Conservation (phyloP, 2,797 vertebrate species). For the Cyclura pinguis region DNA sequence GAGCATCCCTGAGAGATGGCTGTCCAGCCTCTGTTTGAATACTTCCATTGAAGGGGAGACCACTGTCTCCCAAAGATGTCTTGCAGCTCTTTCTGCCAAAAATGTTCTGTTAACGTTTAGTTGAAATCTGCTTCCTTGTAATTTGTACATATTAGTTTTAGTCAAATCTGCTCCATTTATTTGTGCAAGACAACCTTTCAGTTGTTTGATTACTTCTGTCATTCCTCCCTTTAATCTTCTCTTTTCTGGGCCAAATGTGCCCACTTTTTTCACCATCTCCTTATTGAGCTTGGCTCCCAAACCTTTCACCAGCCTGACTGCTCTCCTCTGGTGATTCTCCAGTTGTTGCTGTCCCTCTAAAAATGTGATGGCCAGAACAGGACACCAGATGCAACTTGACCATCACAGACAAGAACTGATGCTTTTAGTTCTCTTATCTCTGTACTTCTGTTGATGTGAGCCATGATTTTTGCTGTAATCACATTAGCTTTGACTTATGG, state of each 20-base stretch:
- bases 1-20: too few species aligned
- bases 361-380: neutral
- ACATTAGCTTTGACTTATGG: too few species aligned
- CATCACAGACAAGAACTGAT: neutral
- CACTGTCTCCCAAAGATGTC: too few species aligned
- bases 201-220: neutral
- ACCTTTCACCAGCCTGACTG: neutral
- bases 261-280: neutral
- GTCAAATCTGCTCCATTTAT: too few species aligned
- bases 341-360: neutral
- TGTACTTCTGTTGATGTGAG: neutral
- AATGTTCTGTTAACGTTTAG: too few species aligned
- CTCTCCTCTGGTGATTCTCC: neutral
- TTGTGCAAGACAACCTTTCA: neutral
- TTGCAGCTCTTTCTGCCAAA: too few species aligned
- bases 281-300: neutral
- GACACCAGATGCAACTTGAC: neutral
- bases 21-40: too few species aligned
- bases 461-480: too few species aligned
- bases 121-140: neutral
- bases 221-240: neutral
- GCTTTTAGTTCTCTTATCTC: neutral
- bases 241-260: neutral
- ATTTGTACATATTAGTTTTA: neutral
- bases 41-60: too few species aligned